A percentile compares a stretch with the other conserved stretches of the same genome.
Evolutionary conservation across 2,888 invertebrate species (phyloP).

Genomic region (Mythimna vitellina): DNA sequence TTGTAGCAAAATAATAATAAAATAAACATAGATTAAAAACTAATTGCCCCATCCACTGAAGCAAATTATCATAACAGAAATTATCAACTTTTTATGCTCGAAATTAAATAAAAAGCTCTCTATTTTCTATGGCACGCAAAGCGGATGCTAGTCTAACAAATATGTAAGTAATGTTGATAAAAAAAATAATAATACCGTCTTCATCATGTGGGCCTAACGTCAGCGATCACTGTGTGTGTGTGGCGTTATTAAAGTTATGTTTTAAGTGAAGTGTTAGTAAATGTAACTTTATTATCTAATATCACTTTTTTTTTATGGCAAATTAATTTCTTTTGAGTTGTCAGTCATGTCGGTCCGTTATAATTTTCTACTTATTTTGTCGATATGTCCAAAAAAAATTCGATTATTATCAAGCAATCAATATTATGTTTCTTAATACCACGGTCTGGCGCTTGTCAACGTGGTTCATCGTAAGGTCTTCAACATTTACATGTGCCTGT

Average conservation of each 20-base stretch:
- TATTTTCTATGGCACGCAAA: conserved; percentile 23
- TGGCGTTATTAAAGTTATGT: conserved; percentile 4
- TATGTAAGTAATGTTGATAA: conserved; percentile 6
- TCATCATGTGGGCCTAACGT: conserved; percentile 8
- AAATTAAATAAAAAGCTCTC: conserved; percentile 23
- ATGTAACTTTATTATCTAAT: neutral
- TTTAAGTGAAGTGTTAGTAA: neutral
- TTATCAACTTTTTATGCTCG: neutral
- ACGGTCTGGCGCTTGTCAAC: neutral
- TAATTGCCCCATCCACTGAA: conserved; percentile 8
- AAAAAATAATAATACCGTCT: conserved; percentile 22
- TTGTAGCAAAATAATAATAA: conserved; percentile 8
- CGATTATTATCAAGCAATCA: neutral
- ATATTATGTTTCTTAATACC: conserved; percentile 1
- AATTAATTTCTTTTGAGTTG: neutral
- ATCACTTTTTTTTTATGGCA: neutral
- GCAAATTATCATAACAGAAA: conserved; percentile 17
- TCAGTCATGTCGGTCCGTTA: conserved; percentile 19
- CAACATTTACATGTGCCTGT: conserved; percentile 12
- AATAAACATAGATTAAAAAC: neutral
- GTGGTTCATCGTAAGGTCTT: neutral
- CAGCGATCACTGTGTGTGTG: neutral
- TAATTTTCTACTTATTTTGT: neutral
- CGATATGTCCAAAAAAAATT: neutral
- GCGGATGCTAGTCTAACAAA: conserved; percentile 23